phyloP scores from a whole-genome alignment of 1,140 invertebrate species.

The Paraescarpia echinospica region DNA sequence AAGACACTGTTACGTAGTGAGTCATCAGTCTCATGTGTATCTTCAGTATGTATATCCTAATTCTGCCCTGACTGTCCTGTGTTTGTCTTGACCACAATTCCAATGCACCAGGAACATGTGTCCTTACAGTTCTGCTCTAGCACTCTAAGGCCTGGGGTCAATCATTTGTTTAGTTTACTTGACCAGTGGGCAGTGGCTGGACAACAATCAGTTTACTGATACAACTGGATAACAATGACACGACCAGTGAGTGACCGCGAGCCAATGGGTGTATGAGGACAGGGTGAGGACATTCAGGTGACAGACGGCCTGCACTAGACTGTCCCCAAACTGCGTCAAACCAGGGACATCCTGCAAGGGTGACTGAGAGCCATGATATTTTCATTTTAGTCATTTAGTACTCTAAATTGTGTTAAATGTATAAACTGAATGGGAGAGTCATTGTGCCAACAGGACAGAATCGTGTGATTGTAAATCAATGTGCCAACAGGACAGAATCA shows the following conservation, averaged over 20 bases:
- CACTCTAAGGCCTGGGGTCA: not conserved
- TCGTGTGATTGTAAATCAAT: too few species aligned
- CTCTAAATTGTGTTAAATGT: too few species aligned
- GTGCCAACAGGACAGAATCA: too few species aligned
- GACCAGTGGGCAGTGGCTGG: not conserved
- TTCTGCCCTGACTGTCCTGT: not conserved
- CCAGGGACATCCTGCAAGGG: not conserved
- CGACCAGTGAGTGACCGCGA: not conserved
- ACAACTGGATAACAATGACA: not conserved
- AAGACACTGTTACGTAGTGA: not conserved
- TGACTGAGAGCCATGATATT: too few species aligned
- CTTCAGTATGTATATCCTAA: too few species aligned
- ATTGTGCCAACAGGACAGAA: too few species aligned
- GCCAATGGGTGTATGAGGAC: not conserved
- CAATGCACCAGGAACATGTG: not conserved
- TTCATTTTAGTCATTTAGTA: too few species aligned
- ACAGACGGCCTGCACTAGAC: not conserved
- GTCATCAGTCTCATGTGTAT: not conserved
- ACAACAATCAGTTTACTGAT: not conserved
- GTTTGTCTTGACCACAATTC: not conserved
- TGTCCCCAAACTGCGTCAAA: not conserved
- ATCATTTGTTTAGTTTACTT: not conserved
- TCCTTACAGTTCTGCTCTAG: not conserved
- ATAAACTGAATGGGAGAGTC: not conserved
- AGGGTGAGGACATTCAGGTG: not conserved